Evolutionary conservation across 2,113 vertebrate species (phyloP).

Genomic region (Connochaetes taurinus): DNA sequence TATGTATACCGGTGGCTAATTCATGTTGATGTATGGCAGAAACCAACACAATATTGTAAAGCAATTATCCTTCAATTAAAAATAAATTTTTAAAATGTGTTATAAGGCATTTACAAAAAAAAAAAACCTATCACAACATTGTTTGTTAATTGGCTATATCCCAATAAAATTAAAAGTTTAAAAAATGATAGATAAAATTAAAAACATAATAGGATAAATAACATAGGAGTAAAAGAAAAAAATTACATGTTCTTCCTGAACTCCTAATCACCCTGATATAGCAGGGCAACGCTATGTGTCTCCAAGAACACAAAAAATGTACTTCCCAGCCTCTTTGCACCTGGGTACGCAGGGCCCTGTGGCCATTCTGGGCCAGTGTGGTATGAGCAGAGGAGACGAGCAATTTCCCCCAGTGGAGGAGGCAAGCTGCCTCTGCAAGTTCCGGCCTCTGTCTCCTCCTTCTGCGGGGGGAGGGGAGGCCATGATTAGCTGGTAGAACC

Average conservation of each 20-base stretch:
- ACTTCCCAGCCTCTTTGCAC: background rate
- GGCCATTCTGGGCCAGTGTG: background rate
- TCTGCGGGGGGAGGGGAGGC: background rate
- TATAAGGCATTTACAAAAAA: background rate
- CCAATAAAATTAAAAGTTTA: background rate
- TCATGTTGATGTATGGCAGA: background rate
- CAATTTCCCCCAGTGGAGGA: background rate
- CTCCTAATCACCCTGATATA: background rate
- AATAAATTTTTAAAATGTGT: background rate
- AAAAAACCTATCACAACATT: background rate
- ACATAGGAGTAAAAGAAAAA: background rate
- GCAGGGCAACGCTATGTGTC: background rate
- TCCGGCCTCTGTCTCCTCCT: background rate
- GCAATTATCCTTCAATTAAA: background rate
- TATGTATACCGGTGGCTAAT: background rate
- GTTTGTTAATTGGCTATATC: background rate
- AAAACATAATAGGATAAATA: background rate
- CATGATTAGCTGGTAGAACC: fast-evolving
- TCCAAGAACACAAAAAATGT: background rate
- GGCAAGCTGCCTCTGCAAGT: background rate
- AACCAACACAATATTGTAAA: background rate
- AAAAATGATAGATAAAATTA: background rate
- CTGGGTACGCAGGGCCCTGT: fast-evolving
- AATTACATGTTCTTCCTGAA: background rate
- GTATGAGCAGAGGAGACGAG: background rate